Base-by-base conservation (phyloP, 1,140 invertebrate species). In the Triops cancriformis region DNA sequence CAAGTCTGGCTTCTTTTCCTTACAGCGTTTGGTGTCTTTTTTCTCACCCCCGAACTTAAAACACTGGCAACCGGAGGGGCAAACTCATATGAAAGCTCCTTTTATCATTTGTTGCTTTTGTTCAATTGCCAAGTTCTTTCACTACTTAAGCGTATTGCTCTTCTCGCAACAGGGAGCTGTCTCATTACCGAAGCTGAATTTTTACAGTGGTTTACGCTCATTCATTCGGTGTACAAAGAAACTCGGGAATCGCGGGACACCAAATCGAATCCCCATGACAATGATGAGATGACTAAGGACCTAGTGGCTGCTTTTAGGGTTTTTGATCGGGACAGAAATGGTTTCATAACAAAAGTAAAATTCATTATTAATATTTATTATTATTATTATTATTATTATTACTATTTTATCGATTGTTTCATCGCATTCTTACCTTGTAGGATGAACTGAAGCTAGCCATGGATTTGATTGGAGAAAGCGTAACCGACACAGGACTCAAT, bases 261-360 rank as follows among this genome's bases (percentile, higher is more conserved):
- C 76, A 80, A 78, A 80, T n/a, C 51, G 74, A 83, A 83, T 82
- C 86, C 83, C 72, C 87, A 89, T 80, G 45, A 28, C n/a, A 42
- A 75, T 78, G 88, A 89, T 80, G 90, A 91, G 82, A 86, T 88
- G 80, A 89, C 88, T 45, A 86, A 89, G 82, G 91, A 93, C 83
- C 85, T 93, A 76, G 86, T 91, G 80, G 91, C 91, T 37, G 91
- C 91, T 79, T 93, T 93, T 85, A 87, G 89, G 82, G 91, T 93
- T 75, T 92, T 93, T 83, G 91, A 93, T 84, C 87, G 90, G 74
- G 91, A 93, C 82, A 87, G 89, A 80, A 91, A 92, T 84, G 91
- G 91, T 3, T 93, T 89, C 82, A 92, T 93, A 81, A 91, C 91
- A 51, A 83, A 81, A 78, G 84, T 85, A 80, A 77, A 64, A 27